Percentiles rank a stretch among this genome's conserved stretches.
phyloP scores from a whole-genome alignment of 2,113 vertebrate species.

The Epinephelus lanceolatus region DNA sequence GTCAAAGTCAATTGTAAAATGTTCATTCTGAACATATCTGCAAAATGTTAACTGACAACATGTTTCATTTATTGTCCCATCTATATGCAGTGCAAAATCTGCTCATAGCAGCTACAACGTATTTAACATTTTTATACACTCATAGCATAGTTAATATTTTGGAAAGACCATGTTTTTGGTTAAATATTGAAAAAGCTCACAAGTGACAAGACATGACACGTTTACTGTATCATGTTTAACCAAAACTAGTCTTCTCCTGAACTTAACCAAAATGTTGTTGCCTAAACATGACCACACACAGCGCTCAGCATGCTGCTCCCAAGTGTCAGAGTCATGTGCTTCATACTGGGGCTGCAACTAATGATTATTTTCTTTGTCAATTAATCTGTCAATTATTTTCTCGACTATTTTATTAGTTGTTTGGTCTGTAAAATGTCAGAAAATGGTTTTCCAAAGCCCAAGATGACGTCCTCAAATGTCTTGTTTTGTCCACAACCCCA shows the following conservation, averaged over 20 bases:
- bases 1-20: too few relatives aligned
- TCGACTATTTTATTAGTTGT: too few relatives aligned
- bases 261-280: not conserved
- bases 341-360: not conserved
- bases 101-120: not conserved
- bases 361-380: too few relatives aligned
- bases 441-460: too few relatives aligned
- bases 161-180: not conserved
- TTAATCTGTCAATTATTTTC: too few relatives aligned
- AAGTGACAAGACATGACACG: not conserved
- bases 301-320: not conserved
- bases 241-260: not conserved
- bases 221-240: not conserved
- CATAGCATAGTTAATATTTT: too few relatives aligned
- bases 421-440: too few relatives aligned
- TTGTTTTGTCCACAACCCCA: too few relatives aligned
- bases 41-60: too few relatives aligned
- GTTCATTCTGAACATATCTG: not conserved
- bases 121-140: not conserved
- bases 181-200: not conserved
- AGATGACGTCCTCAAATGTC: too few relatives aligned
- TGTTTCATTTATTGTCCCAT: too few relatives aligned
- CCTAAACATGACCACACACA: not conserved
- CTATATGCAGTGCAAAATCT: too few relatives aligned
- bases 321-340: not conserved